Conservation (phyloP, 2,888 invertebrate species). For the Agriopis aurantiaria region DNA sequence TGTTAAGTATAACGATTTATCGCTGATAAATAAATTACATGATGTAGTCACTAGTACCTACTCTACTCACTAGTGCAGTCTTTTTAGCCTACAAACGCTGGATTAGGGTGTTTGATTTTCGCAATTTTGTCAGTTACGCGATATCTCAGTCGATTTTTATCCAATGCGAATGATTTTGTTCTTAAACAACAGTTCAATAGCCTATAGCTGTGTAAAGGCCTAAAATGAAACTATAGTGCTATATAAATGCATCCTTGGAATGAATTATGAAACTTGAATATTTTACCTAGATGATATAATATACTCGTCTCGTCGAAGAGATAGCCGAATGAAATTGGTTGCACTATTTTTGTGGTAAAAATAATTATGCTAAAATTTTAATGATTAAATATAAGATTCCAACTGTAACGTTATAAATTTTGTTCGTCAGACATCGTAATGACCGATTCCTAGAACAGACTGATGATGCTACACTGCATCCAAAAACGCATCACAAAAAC, state of each 20-base stretch:
- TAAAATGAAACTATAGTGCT: neutral
- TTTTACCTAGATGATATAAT: neutral
- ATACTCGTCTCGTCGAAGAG: no score
- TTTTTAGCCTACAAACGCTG: neutral
- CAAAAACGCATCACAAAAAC: conserved; percentile 55
- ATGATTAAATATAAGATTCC: conserved; percentile 49
- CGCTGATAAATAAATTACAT: neutral
- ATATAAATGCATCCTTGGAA: neutral
- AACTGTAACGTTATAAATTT: conserved; percentile 31
- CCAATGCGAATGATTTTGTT: neutral
- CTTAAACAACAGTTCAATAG: neutral
- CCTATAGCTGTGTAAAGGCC: no score
- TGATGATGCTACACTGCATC: conserved; percentile 54
- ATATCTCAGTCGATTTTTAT: neutral
- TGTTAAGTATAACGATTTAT: conserved; percentile 1
- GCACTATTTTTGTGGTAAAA: neutral
- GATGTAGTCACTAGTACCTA: neutral
- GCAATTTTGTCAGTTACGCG: neutral
- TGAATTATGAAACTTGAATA: neutral
- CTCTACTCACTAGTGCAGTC: neutral
- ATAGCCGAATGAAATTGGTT: no score
- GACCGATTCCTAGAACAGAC: conserved; percentile 72
- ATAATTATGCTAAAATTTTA: neutral
- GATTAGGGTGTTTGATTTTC: neutral
- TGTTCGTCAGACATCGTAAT: conserved; percentile 55